Evolutionary conservation across 2,113 vertebrate genomes (phyloP).

Genomic region (Plecotus auritus): DNA sequence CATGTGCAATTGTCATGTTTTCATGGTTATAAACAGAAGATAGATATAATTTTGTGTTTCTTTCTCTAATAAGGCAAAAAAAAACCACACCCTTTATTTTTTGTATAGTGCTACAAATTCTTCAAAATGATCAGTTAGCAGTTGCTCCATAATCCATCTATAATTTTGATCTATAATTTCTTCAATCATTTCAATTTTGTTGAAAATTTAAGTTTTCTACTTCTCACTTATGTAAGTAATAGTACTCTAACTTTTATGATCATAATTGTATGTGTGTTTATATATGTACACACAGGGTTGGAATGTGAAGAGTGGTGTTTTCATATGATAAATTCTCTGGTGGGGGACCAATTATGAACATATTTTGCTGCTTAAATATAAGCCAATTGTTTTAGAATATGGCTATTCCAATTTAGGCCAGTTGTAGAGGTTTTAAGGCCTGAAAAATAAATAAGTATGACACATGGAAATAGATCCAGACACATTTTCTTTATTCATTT

Average conservation of each 20-base stretch:
- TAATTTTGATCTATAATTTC: not conserved
- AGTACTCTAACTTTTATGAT: not conserved
- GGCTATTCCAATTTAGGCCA: not conserved
- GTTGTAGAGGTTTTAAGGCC: not conserved
- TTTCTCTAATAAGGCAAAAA: not conserved
- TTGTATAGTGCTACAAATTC: not conserved
- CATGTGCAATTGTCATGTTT: not conserved
- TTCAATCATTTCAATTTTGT: not conserved
- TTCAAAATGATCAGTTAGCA: not conserved
- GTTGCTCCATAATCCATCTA: not conserved
- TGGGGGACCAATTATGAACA: not conserved
- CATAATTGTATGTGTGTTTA: not conserved
- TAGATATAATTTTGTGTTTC: not conserved
- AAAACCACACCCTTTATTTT: not conserved
- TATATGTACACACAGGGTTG: not conserved
- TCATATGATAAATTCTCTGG: not conserved
- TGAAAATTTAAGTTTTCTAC: slow-evolving; percentile 23
- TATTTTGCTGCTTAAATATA: not conserved
- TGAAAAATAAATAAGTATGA: slow-evolving; percentile 2
- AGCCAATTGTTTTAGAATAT: not conserved
- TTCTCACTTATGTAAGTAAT: not conserved
- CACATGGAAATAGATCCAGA: not conserved
- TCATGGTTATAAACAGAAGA: not conserved
- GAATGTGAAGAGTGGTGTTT: not conserved
- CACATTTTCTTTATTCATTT: not conserved